Evolutionary conservation across 2,888 invertebrate genomes (phyloP).

Genomic region (Cremastinae sp.): DNA sequence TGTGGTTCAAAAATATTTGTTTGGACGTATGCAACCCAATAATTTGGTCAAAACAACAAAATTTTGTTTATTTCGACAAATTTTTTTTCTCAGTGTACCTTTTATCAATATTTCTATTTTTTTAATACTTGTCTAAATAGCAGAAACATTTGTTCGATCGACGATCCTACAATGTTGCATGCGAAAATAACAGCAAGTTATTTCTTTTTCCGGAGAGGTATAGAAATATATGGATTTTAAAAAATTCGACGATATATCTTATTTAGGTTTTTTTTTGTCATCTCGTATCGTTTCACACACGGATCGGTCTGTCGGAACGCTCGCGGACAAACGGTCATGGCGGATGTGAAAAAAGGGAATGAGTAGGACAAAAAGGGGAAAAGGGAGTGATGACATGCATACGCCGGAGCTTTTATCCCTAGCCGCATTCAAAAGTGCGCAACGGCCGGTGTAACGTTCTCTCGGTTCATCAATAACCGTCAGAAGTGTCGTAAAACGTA

Average conservation of each 20-base stretch:
- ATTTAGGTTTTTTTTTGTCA: slow-evolving; percentile 25
- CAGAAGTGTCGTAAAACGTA: slow-evolving; percentile 5
- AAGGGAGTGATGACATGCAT: slow-evolving; percentile 37
- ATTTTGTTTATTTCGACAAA: too few species aligned
- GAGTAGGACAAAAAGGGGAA: background rate
- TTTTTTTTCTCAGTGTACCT: too few species aligned
- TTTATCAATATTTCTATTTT: too few species aligned
- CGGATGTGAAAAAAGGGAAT: slow-evolving; percentile 11
- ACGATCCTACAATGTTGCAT: too few species aligned
- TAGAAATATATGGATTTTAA: too few species aligned
- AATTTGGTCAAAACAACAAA: too few species aligned
- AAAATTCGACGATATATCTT: background rate
- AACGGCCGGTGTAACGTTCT: slow-evolving; percentile 31
- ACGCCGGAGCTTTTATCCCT: slow-evolving; percentile 34
- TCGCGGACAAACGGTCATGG: slow-evolving; percentile 47
- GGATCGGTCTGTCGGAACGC: slow-evolving; percentile 26
- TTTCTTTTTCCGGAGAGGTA: too few species aligned
- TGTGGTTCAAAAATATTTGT: too few species aligned
- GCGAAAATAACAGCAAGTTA: too few species aligned
- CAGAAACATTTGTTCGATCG: too few species aligned
- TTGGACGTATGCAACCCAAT: too few species aligned
- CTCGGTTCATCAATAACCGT: slow-evolving; percentile 64
- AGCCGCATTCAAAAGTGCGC: slow-evolving; percentile 36
- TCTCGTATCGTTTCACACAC: slow-evolving; percentile 21
- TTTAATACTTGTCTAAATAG: too few species aligned